Conservation (phyloP, 2,888 invertebrate species). For the Sinelater perroti region DNA sequence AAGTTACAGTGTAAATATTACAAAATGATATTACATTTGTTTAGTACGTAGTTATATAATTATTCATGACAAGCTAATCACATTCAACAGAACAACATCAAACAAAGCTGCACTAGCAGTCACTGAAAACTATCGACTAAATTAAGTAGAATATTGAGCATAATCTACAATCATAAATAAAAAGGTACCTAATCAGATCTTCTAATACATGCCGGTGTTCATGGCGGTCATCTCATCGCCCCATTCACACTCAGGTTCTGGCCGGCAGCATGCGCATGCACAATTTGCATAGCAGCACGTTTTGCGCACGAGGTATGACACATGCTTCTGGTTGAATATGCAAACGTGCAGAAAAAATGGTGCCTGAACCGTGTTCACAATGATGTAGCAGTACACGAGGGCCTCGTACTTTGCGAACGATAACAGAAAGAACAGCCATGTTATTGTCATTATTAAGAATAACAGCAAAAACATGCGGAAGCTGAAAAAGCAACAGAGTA, state of each 20-base stretch:
- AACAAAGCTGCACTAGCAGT: no score
- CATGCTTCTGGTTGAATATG: constrained; percentile 79
- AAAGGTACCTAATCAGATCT: neutral
- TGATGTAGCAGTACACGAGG: constrained; percentile 76
- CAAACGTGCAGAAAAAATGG: constrained; percentile 80
- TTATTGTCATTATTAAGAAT: constrained; percentile 76
- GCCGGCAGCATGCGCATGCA: constrained; percentile 63
- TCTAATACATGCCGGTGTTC: constrained; percentile 70
- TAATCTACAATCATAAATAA: neutral
- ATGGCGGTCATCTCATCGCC: constrained; percentile 90
- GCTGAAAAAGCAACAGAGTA: constrained; percentile 63
- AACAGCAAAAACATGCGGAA: constrained; percentile 82
- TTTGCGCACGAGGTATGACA: constrained; percentile 79
- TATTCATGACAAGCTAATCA: no score
- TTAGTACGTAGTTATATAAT: no score
- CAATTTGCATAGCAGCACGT: constrained; percentile 77
- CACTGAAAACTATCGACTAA: no score
- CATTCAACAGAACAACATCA: no score
- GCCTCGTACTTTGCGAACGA: constrained; percentile 80
- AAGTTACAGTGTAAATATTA: no score
- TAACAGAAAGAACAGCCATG: constrained; percentile 80
- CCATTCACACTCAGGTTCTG: constrained; percentile 81
- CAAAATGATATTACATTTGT: no score
- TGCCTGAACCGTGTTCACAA: constrained; percentile 80
- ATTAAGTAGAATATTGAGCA: constrained; percentile 13